A percentile compares a stretch with the other conserved stretches of the same genome.
Evolutionary conservation across 2,113 vertebrate species (phyloP).

Genomic region (Catharus minimus): DNA sequence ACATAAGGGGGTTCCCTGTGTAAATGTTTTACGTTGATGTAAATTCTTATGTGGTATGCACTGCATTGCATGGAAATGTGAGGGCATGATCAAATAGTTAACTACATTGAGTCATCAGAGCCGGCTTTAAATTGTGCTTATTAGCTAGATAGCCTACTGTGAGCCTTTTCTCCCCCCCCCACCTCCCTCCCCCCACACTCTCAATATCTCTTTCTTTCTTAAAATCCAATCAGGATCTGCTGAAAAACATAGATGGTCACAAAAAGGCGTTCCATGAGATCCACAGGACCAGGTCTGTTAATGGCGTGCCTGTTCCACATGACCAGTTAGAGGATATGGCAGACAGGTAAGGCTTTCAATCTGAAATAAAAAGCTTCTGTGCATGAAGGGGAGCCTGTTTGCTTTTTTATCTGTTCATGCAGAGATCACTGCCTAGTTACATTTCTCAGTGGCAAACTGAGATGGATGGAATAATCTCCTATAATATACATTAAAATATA

Average conservation of each 20-base stretch:
- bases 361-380: background rate
- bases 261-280: conserved; percentile 94
- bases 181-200: background rate
- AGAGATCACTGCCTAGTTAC: background rate
- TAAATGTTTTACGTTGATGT: background rate
- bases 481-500: background rate
- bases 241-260: conserved; percentile 90
- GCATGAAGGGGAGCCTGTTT: background rate
- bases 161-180: conserved; percentile 40
- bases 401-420: background rate
- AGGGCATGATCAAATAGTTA: conserved; percentile 62
- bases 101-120: conserved; percentile 74
- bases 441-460: background rate
- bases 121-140: conserved; percentile 67
- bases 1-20: background rate
- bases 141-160: conserved; percentile 62
- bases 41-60: background rate
- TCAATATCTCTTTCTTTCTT: conserved; percentile 6
- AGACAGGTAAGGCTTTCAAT: conserved; percentile 82
- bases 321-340: conserved; percentile 98
- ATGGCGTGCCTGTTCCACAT: conserved; percentile 90
- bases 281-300: conserved; percentile 89
- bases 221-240: conserved; percentile 83
- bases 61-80: conserved; percentile 43
- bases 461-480: background rate